Base-by-base conservation (phyloP, 1,140 invertebrate species). In the Agrypnia vestita region DNA sequence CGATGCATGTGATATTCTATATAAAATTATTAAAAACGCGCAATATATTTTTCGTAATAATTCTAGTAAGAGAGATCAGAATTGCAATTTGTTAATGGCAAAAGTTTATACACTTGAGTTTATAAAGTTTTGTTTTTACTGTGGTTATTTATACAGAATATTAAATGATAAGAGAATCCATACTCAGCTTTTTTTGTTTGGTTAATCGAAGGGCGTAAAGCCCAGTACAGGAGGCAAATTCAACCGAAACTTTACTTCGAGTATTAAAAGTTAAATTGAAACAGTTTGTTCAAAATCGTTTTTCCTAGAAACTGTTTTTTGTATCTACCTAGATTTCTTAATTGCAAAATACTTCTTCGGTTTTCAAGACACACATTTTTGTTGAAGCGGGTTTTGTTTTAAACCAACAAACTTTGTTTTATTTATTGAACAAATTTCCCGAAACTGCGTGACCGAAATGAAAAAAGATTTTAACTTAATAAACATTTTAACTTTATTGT, bases 111-210 rank as follows among this genome's bases (percentile, higher is more conserved):
- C 72, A 82, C 76, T 82, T 80, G 69, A 47, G 72, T 76, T 79
- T 76, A 79, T 82, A 49, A 79, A 82, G 51, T 82, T 82, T 79
- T 82, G 72, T 79, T 78, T 82, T 76, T 82, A 78, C 79, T 82
- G 67, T 53, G 79, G 67, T 78, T 78, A 72, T 78, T 78, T 78
- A 71, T 72, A 78, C 67, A 59, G 77, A 78, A 78, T 78, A 78
- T 78, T 59, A 78, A 78, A 72, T 72, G 77, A 78, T 78, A 78
- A 72, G 77, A 71, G 35, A 78, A 72, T 59, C 21, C 53, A 53
- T 76, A 17, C 43, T 35, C 15, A 7, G 47, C 47, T n/a, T 76
- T 64, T 62, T 76, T 73, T 73, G 47, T 73, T 73, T 73, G 53
- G 21, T 73, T 73, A 75, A 56, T 73, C 53, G 69, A 55, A 73